Base-by-base conservation (phyloP, 2,797 vertebrate genomes). In the Aulostomus chinensis region DNA sequence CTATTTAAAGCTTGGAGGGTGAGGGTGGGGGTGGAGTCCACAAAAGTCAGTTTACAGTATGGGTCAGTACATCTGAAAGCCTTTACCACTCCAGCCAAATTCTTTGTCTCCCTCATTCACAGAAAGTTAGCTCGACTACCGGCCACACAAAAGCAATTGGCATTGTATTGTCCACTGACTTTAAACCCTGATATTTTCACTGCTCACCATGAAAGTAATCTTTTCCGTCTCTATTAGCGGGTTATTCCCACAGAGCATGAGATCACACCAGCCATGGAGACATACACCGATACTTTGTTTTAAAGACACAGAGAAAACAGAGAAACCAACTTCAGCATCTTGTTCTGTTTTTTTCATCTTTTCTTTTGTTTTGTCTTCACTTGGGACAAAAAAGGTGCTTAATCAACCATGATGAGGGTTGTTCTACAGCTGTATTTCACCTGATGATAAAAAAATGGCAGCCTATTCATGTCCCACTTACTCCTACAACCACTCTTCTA, bases 21-120 rank as follows among this genome's bases (percentile, higher is more conserved):
- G 42, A 29, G 39, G 63, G 50, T 13, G 78, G 77, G 78, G 80
- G 65, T 26, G 42, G 71, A 60, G 67, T 67, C 62, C 68, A 81
- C 87, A 86, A 88, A 86, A 88, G 89, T 87, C 75, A 63, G 76
- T 87, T 91, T 90, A 90, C 89, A 88, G 90, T 89, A 82, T 58
- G 90, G 90, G 88, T 93, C 91, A 92, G 81, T 86, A 85, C 88
- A 81, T 89, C 85, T 88, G 86, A 92, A 93, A 89, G 87, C 78
- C 86, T 91, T 90, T 88, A 89, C 79, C 78, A 67, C 87, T 84
- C 10, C 75, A 86, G 86, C 89, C 89, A 83, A 84, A 86, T 85
- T 84, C 90, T 92, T 91, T 92, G 88, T 89, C 78, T 79, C 58
- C 43, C 77, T 77, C 71, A 66, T 86, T 88, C 83, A 87, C 78